These are phyloP conservation scores for Calephelis virginiensis DNA, from an alignment of 1,140 invertebrate species.

Conservation along the genomic window DNA sequence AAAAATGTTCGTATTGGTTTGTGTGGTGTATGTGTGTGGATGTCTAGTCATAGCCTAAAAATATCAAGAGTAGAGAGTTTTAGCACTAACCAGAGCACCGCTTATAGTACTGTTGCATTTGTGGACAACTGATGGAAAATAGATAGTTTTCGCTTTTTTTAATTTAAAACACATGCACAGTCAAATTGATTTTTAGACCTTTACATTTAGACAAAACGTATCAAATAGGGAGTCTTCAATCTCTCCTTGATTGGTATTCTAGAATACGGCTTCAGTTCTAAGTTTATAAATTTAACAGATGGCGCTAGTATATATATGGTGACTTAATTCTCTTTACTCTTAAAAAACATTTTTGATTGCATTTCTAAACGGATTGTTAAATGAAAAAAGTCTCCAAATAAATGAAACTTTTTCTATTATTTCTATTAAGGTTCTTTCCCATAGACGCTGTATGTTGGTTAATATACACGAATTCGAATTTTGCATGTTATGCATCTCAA, in stretches of 20 bases:
- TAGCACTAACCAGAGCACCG: too few species aligned
- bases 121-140: too few species aligned
- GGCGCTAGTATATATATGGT: neutral
- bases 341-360: neutral
- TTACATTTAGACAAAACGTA: too few species aligned
- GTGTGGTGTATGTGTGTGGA: constrained; percentile 46
- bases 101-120: too few species aligned
- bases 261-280: too few species aligned
- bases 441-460: neutral
- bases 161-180: too few species aligned
- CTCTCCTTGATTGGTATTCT: too few species aligned
- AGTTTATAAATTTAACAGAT: neutral
- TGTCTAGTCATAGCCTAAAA: constrained; percentile 56
- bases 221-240: too few species aligned
- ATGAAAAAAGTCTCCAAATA: neutral
- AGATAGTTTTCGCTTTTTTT: too few species aligned
- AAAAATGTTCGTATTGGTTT: neutral
- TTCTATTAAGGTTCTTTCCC: neutral
- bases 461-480: neutral
- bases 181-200: too few species aligned
- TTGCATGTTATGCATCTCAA: neutral
- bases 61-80: constrained; percentile 6
- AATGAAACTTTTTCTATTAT: neutral
- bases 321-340: neutral
- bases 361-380: constrained; percentile 18